Evolutionary conservation across 2,113 vertebrate species (phyloP), one percentile per base, ranked within the genome.

Genomic region (Morone chrysops): DNA sequence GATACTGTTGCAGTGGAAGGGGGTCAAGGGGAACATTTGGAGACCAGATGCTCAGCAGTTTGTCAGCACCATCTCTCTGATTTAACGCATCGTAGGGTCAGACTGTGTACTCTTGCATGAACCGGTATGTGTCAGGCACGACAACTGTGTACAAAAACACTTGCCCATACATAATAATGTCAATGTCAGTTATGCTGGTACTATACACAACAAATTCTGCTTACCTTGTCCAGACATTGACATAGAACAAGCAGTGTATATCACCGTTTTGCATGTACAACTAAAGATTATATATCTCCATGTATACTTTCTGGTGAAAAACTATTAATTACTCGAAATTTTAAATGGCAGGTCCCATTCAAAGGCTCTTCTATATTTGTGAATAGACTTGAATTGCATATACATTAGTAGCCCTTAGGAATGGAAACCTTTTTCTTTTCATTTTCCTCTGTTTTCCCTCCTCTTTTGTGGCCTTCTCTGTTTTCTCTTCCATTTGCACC

Each of bases 1-100:
- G 92, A 94, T 87, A 85, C 82, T 88, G 90, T 80, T 91, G 69
- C 87, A 81, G 89, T 87, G 84, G 80, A 82, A 82, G 79, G 82
- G 89, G 92, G 92, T 92, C 91, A 92, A 2, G 36, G 84, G 67
- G 84, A 94, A 94, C 95, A 95, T 95, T 95, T 95, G 95, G 94
- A 93, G 85, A 91, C 94, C 95, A 96, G 94, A 96, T 95, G 94
- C 91, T 89, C 85, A 73, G 87, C 87, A 83, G 84, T 90, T 88
- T 93, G 90, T 91, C 93, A 89, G 90, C 85, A 82, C 72, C 86
- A 69, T 94, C 83, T 93, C 89, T 45, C 86, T 73, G 90, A 84
- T 84, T 87, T 83, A 76, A 88, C 74, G 83, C 83, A 71, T 75
- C 63, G 51, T 70, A 73, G 83, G 92, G 90, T 91, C 89, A 91